Conservation (phyloP, 30 jellyfish, hydroid and myxozoan genomes). For the Haliclystus octoradiatus region DNA sequence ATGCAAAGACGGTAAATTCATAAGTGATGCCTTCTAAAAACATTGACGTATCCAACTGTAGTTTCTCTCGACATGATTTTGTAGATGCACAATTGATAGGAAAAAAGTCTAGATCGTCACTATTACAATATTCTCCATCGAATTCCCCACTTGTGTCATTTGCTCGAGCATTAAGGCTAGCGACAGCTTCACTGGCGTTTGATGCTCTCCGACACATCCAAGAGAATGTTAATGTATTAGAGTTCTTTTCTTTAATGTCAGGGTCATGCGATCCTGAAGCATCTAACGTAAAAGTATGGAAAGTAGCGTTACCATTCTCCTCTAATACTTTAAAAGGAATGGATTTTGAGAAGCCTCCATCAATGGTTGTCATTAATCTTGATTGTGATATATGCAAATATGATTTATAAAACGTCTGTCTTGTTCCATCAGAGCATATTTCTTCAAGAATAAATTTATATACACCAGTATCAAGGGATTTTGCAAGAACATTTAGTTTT, state of each 20-base stretch:
- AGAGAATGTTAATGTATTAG: slow-evolving; percentile 10
- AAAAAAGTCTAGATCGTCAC: background rate
- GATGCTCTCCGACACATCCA: slow-evolving; percentile 38
- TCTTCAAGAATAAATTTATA: background rate
- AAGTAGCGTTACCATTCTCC: slow-evolving; percentile 8
- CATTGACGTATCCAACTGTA: background rate
- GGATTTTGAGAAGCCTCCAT: slow-evolving; percentile 32
- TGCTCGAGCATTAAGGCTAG: background rate
- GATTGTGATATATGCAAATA: slow-evolving; percentile 31
- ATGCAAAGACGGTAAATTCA: background rate
- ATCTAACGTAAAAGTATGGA: slow-evolving; percentile 19
- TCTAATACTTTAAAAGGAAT: slow-evolving; percentile 24
- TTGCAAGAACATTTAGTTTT: background rate
- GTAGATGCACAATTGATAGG: background rate
- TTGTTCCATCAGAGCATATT: slow-evolving; percentile 3
- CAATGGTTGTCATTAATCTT: slow-evolving; percentile 39
- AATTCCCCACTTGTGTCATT: background rate
- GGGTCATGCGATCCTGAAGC: slow-evolving; percentile 67
- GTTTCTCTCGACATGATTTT: background rate
- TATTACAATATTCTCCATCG: background rate
- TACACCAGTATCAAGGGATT: background rate
- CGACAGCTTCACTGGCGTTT: slow-evolving; percentile 3
- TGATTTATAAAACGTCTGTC: slow-evolving; percentile 11
- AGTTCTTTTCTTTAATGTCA: slow-evolving; percentile 9
- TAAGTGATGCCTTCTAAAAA: background rate